Base-by-base conservation (phyloP, 2,888 invertebrate genomes). In the Ornithoptera priamus region DNA sequence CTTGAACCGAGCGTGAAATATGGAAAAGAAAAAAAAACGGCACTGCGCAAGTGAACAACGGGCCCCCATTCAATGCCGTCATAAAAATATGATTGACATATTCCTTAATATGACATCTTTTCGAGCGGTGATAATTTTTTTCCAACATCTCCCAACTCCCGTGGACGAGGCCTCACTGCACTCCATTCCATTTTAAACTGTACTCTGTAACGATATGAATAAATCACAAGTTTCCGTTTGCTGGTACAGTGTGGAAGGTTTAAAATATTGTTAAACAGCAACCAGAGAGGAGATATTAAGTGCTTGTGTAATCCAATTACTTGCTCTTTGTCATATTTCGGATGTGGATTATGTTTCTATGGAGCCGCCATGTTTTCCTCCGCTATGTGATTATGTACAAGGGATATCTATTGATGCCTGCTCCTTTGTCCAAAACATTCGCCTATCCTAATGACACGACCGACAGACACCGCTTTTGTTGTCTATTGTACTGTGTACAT, bases 61-160 rank as follows among this genome's bases (percentile, higher is more conserved):
- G 82, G 62, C 79, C 81, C 83, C 81, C 83, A 86, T 87, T 89
- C 82, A 90, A 87, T 87, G 81, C 88, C 83, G 62, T 90, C 90
- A 92, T 91, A 92, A 90, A 92, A 92, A 90, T 92, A 92, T 92
- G 92, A 92, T 92, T 91, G 92, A 92, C 92, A 90, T 90, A 87
- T 92, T 92, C 87, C 87, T 90, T 92, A 92, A 92, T 92, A 92
- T 92, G 92, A 92, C 92, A 92, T 92, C 87, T 89, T 87, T 87
- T 87, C 81, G 85, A 81, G 85, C 91, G 89, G 90, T 91, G 92
- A 91, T 92, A 90, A 53, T 92, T 92, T 92, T 92, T 92, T 92
- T 91, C n/a, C 53, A 90, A 90, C 91, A 86, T 88, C 80, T 78
- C 80, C 79, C 76, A 83, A 80, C 85, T 78, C 75, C 71, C 73